Conservation (phyloP, 2,888 invertebrate species). For the Drosophila suboccidentalis region DNA sequence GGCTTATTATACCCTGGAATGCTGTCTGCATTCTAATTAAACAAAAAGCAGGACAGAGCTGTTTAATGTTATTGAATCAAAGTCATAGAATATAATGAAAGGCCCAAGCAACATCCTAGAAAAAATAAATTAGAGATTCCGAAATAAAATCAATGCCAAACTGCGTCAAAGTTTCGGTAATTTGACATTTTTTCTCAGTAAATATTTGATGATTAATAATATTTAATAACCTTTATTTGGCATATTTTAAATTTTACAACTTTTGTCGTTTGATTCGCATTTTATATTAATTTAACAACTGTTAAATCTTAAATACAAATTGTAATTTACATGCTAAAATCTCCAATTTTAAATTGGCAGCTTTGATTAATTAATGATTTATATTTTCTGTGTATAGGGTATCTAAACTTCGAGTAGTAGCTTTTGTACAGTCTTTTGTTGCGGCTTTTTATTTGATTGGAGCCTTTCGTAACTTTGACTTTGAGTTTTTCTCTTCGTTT, state of each 20-base stretch:
- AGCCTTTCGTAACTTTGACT: constrained; percentile 38
- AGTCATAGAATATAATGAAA: not conserved
- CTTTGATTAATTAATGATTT: not conserved
- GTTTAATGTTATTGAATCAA: not conserved
- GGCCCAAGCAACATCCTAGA: not conserved
- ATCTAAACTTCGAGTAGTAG: not conserved
- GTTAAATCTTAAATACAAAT: not conserved
- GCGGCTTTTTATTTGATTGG: constrained; percentile 45
- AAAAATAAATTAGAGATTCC: not conserved
- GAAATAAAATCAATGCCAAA: not conserved
- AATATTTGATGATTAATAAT: no score
- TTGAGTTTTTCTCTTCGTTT: constrained; percentile 33
- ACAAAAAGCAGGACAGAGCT: constrained; percentile 16
- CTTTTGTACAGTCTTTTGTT: not conserved
- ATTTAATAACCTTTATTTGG: no score
- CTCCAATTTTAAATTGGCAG: fast-evolving
- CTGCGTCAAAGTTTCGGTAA: not conserved
- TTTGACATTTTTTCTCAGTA: not conserved
- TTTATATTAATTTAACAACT: not conserved
- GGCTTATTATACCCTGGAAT: constrained; percentile 20
- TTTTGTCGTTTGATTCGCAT: no score
- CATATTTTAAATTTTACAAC: no score
- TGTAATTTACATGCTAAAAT: not conserved
- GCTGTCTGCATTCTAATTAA: constrained; percentile 28
- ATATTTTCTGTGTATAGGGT: not conserved